These are phyloP conservation scores for Aythya baeri DNA, from an alignment of 2,113 vertebrate genomes.

Conservation along the genomic window DNA sequence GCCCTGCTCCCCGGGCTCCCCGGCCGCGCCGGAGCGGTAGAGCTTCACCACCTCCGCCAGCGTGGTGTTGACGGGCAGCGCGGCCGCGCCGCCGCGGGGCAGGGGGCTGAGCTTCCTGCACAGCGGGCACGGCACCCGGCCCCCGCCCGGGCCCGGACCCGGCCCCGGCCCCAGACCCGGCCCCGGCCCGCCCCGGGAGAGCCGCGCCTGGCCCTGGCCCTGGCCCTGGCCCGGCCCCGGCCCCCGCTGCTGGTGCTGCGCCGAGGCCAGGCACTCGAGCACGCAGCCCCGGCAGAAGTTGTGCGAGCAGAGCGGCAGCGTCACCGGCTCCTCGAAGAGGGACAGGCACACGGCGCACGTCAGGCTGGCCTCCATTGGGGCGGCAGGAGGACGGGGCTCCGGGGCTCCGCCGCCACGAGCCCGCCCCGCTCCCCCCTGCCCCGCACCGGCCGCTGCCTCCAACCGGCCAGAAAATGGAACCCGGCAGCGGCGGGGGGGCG, in stretches of 20 bases:
- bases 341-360: slow-evolving; percentile 74
- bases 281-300: slow-evolving; percentile 74
- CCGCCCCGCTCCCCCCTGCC: background rate
- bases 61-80: slow-evolving; percentile 66
- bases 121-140: slow-evolving; percentile 54
- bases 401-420: background rate
- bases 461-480: background rate
- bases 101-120: slow-evolving; percentile 65
- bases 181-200: no score
- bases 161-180: no score
- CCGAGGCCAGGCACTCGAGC: slow-evolving; percentile 45
- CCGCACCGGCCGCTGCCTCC: background rate
- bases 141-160: background rate
- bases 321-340: slow-evolving; percentile 71
- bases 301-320: slow-evolving; percentile 71
- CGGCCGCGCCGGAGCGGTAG: background rate
- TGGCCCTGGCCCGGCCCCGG: background rate
- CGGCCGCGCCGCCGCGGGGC: slow-evolving; percentile 48
- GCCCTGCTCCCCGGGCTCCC: background rate
- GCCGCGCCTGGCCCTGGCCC: no score
- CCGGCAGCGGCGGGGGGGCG: fast-evolving
- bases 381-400: background rate
- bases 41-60: slow-evolving; percentile 67
- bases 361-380: slow-evolving; percentile 71
- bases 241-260: background rate